Evolutionary conservation across 2,797 vertebrate species (phyloP).

Genomic region (Sebastes itinus): DNA sequence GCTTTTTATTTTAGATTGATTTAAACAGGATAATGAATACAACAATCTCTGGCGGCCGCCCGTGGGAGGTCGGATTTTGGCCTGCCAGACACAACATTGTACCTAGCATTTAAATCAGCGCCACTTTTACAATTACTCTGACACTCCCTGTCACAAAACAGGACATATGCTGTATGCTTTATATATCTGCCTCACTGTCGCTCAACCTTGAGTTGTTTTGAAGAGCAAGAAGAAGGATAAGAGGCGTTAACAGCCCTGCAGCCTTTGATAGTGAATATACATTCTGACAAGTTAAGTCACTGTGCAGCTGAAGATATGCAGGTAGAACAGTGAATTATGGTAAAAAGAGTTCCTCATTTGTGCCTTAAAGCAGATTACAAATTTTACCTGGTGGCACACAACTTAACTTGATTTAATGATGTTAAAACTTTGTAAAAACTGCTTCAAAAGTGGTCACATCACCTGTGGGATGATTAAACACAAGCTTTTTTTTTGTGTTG

Average conservation of each 20-base stretch:
- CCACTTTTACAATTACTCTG: neutral
- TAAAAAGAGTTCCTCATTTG: neutral
- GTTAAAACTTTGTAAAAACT: conserved; percentile 18
- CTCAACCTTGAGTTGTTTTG: conserved; percentile 5
- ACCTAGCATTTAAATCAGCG: neutral
- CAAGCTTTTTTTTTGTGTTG: conserved; percentile 43
- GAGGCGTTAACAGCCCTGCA: neutral
- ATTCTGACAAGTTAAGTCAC: neutral
- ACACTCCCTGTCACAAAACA: neutral
- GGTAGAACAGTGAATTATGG: neutral
- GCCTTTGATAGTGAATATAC: neutral
- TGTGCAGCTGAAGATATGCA: neutral
- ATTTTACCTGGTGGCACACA: neutral
- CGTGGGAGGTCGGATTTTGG: too few relatives aligned
- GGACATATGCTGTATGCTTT: neutral
- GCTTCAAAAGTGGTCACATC: neutral
- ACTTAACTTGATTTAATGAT: neutral
- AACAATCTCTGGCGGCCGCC: too few relatives aligned
- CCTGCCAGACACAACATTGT: neutral
- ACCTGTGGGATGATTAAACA: conserved; percentile 18
- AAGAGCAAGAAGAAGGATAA: conserved; percentile 1
- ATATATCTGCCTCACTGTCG: neutral
- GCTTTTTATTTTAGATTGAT: too few relatives aligned
- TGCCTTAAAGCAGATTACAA: neutral
- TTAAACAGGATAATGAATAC: too few relatives aligned